phyloP scores from a whole-genome alignment of 2,113 vertebrate genomes.

The Rhinoderma darwinii region DNA sequence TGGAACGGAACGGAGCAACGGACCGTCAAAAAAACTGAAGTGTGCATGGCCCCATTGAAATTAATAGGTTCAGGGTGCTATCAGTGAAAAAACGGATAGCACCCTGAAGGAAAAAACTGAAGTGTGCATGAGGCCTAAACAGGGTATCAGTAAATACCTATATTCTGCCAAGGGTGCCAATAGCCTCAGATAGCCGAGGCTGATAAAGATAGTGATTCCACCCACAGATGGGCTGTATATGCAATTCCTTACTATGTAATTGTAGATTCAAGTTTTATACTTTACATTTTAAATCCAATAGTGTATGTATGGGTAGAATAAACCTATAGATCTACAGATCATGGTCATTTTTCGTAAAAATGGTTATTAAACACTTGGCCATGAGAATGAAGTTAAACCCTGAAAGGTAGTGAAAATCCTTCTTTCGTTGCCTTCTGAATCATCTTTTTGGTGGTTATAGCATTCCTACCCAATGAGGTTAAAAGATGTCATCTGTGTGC shows the following conservation, averaged over 20 bases:
- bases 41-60: no score
- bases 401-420: background rate
- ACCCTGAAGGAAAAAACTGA: no score
- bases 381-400: background rate
- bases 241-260: no score
- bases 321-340: background rate
- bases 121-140: no score
- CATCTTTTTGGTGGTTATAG: slow-evolving; percentile 5
- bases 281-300: background rate
- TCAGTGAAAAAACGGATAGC: no score
- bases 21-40: no score
- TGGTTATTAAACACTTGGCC: background rate
- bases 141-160: no score
- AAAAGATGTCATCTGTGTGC: slow-evolving; percentile 21
- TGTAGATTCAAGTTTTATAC: background rate
- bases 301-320: background rate
- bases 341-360: background rate
- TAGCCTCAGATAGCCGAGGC: no score
- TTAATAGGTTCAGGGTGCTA: no score
- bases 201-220: no score
- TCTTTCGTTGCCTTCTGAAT: background rate
- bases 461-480: background rate
- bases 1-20: no score
- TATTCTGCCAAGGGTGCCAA: no score
- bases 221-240: background rate